Base-by-base conservation (phyloP, 2,113 vertebrate genomes). In the Scopus umbretta region DNA sequence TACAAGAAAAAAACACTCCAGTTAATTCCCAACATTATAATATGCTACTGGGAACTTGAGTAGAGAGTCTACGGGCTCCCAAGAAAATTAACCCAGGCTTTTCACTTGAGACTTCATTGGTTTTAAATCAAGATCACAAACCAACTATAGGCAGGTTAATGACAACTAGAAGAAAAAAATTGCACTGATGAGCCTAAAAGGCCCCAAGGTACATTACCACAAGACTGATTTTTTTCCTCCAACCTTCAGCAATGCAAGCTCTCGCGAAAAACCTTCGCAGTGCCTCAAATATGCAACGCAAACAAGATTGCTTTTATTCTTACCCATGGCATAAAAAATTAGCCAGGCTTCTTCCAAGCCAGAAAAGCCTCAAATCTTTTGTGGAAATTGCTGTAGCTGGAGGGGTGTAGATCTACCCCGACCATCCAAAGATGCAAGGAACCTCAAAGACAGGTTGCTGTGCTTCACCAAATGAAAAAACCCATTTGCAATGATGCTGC, bases 91-190 rank as follows among this genome's bases (percentile, higher is more conserved):
- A 83, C 16, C 29, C 42, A 90, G 36, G 11, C 18, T 92, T 93
- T 88, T 22, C 63, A 74, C 63, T 92, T 1, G 34, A 84, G 92
- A 67, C n/a, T 78, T 86, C 58, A 50, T 5, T 14, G 42, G 42
- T 80, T 96, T 94, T 88, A 96, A 93, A 78, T 73, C 71, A 85
- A 93, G 70, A 90, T 45, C 55, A 56, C 59, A 88, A 76, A 47
- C 7, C 50, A 80, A 16, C 71, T 50, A 18, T 27, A 74, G 59
- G 47, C n/a, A 63, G 16, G 50, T 71, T 95, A 88, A 50, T 86
- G 85, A 92, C 67, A 92, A 59, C 26, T 38, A 73, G 59, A 70
- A 86, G 25, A 80, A 90, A 71, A 83, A 86, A 79, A 55, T 3
- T 34, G 19, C 50, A 47, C 6, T n/a, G 52, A 74, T 78, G 50